These are phyloP conservation scores for Dolomedes plantarius DNA, from an alignment of 2,888 invertebrate genomes.

Conservation along the genomic window DNA sequence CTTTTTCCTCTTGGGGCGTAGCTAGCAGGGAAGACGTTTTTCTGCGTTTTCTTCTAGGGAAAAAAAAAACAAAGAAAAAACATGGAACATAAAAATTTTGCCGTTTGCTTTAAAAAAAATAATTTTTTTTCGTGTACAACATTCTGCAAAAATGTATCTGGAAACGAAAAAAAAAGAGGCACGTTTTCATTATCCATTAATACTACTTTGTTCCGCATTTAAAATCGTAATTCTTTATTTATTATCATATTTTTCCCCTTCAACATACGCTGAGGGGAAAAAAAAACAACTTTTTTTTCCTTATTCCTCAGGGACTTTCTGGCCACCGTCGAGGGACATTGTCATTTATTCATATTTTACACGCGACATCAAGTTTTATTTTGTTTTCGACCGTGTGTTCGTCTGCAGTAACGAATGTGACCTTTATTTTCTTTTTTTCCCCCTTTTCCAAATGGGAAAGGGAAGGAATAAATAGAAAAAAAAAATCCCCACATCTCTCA, in stretches of 20 bases:
- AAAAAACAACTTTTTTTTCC: not conserved
- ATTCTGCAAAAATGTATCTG: not conserved
- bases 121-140: not conserved
- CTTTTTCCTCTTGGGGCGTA: conserved; percentile 17
- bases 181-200: conserved; percentile 39
- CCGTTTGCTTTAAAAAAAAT: not conserved
- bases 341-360: conserved; percentile 35
- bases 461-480: too few relatives aligned
- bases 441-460: too few relatives aligned
- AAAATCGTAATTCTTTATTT: not conserved
- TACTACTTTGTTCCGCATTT: conserved; percentile 24
- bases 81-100: not conserved
- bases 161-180: not conserved
- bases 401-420: not conserved
- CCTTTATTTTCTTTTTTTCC: not conserved
- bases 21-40: not conserved
- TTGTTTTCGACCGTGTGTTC: not conserved
- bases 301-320: not conserved
- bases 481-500: not conserved
- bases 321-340: not conserved
- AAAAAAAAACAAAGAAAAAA: too few relatives aligned
- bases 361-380: conserved; percentile 39
- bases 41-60: not conserved
- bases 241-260: conserved; percentile 6
- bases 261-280: not conserved